phyloP scores from a whole-genome alignment of 2,797 vertebrate genomes.

The Rhinoraja longicauda region DNA sequence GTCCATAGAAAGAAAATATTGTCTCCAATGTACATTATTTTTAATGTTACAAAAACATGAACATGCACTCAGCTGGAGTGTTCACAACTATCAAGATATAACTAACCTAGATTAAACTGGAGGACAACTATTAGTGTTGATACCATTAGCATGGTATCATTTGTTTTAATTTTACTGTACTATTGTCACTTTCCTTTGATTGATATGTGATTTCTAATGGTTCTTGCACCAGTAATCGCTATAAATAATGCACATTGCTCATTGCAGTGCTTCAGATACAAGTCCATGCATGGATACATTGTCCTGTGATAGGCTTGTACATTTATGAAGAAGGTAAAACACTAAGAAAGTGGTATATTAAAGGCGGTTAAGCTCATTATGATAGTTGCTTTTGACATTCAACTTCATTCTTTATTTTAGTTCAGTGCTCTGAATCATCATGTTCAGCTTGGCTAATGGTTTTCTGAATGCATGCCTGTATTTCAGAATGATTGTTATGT shows the following conservation, averaged over 20 bases:
- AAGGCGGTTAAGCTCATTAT: background rate
- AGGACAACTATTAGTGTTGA: background rate
- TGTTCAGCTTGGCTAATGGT: background rate
- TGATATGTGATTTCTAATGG: background rate
- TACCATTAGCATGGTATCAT: too few species aligned
- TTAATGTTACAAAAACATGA: background rate
- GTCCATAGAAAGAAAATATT: background rate
- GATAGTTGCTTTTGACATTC: background rate
- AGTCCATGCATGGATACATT: background rate
- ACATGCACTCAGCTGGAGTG: background rate
- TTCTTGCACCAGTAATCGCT: background rate
- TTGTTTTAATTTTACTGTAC: background rate
- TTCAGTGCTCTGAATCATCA: background rate
- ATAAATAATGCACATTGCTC: background rate
- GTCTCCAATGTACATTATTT: background rate
- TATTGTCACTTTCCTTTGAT: background rate
- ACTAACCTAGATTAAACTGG: background rate
- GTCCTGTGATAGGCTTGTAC: background rate
- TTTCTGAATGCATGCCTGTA: background rate
- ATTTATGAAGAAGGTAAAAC: background rate
- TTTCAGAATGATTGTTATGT: constrained; percentile 17
- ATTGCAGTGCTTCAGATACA: background rate
- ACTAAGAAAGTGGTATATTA: background rate
- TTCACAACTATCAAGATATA: background rate
- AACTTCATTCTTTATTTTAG: background rate